These are phyloP conservation scores for Epiperipatus broadwayi DNA, from an alignment of 2,888 invertebrate species.

Conservation along the genomic window DNA sequence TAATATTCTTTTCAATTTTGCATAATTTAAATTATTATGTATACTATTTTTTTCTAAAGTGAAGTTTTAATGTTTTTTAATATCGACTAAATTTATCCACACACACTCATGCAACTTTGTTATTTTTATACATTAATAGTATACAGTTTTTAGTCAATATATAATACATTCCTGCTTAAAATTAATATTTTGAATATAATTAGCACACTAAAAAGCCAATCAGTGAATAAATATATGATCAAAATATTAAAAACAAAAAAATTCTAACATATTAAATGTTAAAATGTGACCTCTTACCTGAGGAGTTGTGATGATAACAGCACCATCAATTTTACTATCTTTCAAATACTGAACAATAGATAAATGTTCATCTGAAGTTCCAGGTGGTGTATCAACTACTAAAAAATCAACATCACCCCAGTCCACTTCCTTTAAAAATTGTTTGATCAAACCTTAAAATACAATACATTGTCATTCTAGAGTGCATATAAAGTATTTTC, in stretches of 20 bases:
- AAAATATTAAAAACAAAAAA: not conserved
- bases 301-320: slow-evolving; percentile 79
- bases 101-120: no score
- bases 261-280: slow-evolving; percentile 9
- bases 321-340: slow-evolving; percentile 43
- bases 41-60: no score
- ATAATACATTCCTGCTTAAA: no score
- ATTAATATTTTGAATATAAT: not conserved
- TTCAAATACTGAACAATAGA: slow-evolving; percentile 50
- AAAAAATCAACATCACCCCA: slow-evolving; percentile 80
- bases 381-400: slow-evolving; percentile 83
- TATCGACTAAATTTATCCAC: no score
- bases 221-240: slow-evolving; percentile 1
- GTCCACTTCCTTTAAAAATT: slow-evolving; percentile 83
- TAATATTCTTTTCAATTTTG: no score
- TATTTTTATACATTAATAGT: no score
- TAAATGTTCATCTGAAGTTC: slow-evolving; percentile 84
- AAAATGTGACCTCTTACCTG: slow-evolving; percentile 41
- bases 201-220: slow-evolving; percentile 4
- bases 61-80: no score
- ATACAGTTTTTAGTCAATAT: no score
- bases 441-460: slow-evolving; percentile 65
- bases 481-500: not conserved
- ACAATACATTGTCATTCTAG: no score
- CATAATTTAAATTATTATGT: no score